Evolutionary conservation across 2,797 vertebrate genomes (phyloP).

Genomic region (Lophotriccus pileatus): DNA sequence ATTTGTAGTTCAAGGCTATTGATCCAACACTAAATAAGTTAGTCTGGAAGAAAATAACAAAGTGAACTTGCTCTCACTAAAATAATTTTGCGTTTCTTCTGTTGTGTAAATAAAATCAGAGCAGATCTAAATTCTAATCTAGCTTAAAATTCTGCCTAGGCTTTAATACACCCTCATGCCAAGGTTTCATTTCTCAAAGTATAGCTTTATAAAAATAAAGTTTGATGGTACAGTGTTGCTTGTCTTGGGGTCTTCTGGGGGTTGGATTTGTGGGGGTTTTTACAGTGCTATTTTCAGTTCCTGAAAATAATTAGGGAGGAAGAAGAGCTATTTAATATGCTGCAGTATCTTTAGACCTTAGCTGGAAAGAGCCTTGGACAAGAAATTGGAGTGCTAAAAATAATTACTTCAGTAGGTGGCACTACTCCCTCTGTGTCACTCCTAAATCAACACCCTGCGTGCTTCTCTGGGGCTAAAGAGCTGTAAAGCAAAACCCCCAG

Average conservation of each 20-base stretch:
- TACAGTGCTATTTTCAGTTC: not conserved
- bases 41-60: not conserved
- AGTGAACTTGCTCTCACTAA: not conserved
- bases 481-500: not conserved
- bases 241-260: not conserved
- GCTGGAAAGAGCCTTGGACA: not conserved
- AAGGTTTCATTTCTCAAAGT: not conserved
- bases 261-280: not conserved
- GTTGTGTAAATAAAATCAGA: not conserved
- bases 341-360: not conserved
- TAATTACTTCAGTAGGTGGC: slow-evolving; percentile 57
- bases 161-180: not conserved
- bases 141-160: not conserved
- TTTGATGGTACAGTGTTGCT: not conserved
- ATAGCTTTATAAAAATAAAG: not conserved
- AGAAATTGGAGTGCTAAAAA: not conserved
- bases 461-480: not conserved
- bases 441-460: not conserved
- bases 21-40: not conserved
- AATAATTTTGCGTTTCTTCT: not conserved
- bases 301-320: not conserved
- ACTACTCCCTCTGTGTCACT: slow-evolving; percentile 50
- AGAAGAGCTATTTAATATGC: not conserved
- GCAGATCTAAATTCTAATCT: not conserved
- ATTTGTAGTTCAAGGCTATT: not conserved